A percentile compares a stretch with the other conserved stretches of the same genome.
Conservation (phyloP, 2,797 vertebrate genomes). For the Furcifer pardalis region DNA sequence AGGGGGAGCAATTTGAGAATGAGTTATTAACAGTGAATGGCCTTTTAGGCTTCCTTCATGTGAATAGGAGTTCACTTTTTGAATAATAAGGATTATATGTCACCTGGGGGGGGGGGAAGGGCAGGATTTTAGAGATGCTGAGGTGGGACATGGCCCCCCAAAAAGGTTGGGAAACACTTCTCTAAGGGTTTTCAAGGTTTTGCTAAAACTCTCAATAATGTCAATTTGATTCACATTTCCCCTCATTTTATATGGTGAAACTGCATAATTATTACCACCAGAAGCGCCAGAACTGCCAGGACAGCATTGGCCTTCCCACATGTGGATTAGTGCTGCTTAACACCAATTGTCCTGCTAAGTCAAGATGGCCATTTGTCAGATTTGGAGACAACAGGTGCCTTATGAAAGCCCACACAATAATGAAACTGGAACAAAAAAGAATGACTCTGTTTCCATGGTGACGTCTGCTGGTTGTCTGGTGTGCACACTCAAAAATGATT, state of each 20-base stretch:
- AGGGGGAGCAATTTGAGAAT: too few species aligned
- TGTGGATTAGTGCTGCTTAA: neutral
- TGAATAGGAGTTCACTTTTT: too few species aligned
- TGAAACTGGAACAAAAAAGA: conserved; percentile 10
- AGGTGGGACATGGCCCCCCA: too few species aligned
- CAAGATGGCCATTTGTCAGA: neutral
- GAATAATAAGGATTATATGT: too few species aligned
- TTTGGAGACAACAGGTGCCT: neutral
- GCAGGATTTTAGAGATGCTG: too few species aligned
- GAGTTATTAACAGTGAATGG: too few species aligned
- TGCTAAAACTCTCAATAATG: neutral
- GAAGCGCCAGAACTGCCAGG: neutral
- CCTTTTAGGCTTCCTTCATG: too few species aligned
- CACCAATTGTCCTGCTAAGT: neutral
- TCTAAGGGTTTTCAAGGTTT: neutral
- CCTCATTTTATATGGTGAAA: neutral
- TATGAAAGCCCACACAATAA: neutral
- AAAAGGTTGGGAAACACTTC: too few species aligned
- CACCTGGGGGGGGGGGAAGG: too few species aligned
- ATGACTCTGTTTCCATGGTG: neutral
- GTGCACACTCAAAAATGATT: rapidly evolving
- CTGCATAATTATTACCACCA: rapidly evolving
- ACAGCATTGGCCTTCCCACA: neutral
- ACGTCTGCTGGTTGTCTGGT: neutral
- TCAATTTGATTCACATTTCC: neutral